Percentiles rank a stretch among this genome's conserved stretches.
These are phyloP conservation scores for Misgurnus mizolepis DNA, from an alignment of 2,113 vertebrate genomes.

Conservation along the genomic window DNA sequence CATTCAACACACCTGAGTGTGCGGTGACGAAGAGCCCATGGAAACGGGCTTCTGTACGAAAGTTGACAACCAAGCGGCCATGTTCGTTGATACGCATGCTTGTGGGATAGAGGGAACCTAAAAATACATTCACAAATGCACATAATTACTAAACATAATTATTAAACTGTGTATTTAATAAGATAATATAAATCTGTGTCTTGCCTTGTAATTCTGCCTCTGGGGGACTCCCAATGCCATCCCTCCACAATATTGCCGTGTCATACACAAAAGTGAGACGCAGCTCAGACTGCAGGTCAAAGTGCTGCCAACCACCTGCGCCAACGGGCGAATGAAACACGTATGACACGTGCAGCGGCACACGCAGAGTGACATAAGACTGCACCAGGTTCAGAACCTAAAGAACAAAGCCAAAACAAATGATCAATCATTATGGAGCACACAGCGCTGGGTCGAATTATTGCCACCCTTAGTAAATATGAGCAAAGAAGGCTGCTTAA, in stretches of 20 bases:
- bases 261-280: conserved; percentile 86
- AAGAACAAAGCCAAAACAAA: background rate
- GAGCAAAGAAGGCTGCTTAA: too few species aligned
- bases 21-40: conserved; percentile 82
- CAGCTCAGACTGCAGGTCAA: conserved; percentile 83
- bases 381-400: conserved; percentile 85
- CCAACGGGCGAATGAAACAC: conserved; percentile 84
- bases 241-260: conserved; percentile 87
- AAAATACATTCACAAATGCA: background rate
- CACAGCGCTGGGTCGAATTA: too few species aligned
- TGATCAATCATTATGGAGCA: background rate
- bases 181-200: background rate
- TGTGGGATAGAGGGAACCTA: conserved; percentile 84
- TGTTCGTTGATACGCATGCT: conserved; percentile 85
- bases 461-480: too few species aligned
- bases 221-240: conserved; percentile 83
- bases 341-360: conserved; percentile 83
- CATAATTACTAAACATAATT: background rate
- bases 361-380: conserved; percentile 83
- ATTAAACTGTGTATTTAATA: background rate
- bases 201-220: conserved; percentile 83
- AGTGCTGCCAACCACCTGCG: conserved; percentile 83
- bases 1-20: conserved; percentile 75
- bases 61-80: conserved; percentile 84
- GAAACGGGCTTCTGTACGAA: conserved; percentile 83